Evolutionary conservation across 2,113 vertebrate genomes (phyloP).

Genomic region (Myxocyprinus asiaticus): DNA sequence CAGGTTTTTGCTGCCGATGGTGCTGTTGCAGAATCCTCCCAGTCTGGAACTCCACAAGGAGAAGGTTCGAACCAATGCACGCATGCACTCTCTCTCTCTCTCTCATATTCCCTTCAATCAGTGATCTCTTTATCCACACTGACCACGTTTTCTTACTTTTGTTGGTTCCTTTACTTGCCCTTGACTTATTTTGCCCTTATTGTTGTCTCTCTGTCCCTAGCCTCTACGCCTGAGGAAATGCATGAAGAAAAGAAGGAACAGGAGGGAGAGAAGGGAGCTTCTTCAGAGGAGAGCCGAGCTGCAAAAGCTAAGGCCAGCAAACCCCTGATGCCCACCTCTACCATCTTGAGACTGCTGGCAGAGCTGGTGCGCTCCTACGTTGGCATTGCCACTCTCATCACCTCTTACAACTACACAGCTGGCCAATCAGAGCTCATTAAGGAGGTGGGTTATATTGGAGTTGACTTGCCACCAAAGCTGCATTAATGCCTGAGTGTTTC

Average conservation of each 20-base stretch:
- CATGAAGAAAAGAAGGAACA: slow-evolving; percentile 88
- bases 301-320: slow-evolving; percentile 90
- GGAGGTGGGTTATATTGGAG: slow-evolving; percentile 74
- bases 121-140: too few relatives aligned
- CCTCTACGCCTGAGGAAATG: slow-evolving; percentile 87
- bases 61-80: slow-evolving; percentile 75
- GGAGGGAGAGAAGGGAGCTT: slow-evolving; percentile 81
- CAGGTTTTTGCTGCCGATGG: slow-evolving; percentile 91
- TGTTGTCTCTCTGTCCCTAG: slow-evolving; percentile 54
- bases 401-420: slow-evolving; percentile 91
- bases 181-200: too few relatives aligned
- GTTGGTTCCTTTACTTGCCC: too few relatives aligned
- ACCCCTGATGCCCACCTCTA: slow-evolving; percentile 91
- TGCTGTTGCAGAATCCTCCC: slow-evolving; percentile 80
- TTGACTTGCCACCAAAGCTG: too few relatives aligned
- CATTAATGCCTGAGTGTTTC: too few relatives aligned
- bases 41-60: slow-evolving; percentile 86
- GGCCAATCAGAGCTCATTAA: slow-evolving; percentile 95
- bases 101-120: too few relatives aligned
- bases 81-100: neutral
- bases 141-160: too few relatives aligned
- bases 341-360: slow-evolving; percentile 89
- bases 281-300: slow-evolving; percentile 82
- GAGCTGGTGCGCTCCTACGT: slow-evolving; percentile 93
- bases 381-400: slow-evolving; percentile 90